Conservation (phyloP, 2,888 invertebrate genomes). For the Hybos culiciformis region DNA sequence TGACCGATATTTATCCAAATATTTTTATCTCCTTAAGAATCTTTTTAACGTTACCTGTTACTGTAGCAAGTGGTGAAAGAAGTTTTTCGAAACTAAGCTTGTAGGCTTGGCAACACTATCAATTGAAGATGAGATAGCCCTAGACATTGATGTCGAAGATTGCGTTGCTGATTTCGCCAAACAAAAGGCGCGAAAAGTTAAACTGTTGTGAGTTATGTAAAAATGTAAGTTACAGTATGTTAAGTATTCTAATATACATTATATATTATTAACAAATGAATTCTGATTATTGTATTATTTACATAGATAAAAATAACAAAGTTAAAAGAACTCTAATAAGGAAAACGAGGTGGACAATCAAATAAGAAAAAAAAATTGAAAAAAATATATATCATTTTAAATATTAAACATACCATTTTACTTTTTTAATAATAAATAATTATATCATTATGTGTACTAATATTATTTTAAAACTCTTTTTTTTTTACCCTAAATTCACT, state of each 20-base stretch:
- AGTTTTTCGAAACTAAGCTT: slow-evolving; percentile 18
- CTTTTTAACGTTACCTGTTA: slow-evolving; percentile 8
- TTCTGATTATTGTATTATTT: neutral
- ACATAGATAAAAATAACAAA: neutral
- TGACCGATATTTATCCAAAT: neutral
- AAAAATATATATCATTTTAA: neutral
- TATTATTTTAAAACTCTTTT: neutral
- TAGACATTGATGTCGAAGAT: slow-evolving; percentile 14
- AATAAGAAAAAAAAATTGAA: neutral
- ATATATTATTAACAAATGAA: neutral
- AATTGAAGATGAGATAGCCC: slow-evolving; percentile 20
- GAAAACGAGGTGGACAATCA: neutral
- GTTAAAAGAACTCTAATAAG: no score
- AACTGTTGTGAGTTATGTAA: neutral
- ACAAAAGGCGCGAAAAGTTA: neutral
- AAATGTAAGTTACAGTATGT: neutral
- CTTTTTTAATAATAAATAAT: neutral
- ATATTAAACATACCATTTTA: neutral
- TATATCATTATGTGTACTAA: neutral
- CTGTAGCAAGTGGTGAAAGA: slow-evolving; percentile 5
- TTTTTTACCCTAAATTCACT: neutral
- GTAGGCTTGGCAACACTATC: slow-evolving; percentile 19
- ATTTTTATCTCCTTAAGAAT: slow-evolving; percentile 4
- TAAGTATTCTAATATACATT: neutral
- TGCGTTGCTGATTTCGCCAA: neutral